A percentile compares a stretch with the other conserved stretches of the same genome.
Evolutionary conservation across 1,140 invertebrate genomes (phyloP).

Genomic region (Papilio polytes): DNA sequence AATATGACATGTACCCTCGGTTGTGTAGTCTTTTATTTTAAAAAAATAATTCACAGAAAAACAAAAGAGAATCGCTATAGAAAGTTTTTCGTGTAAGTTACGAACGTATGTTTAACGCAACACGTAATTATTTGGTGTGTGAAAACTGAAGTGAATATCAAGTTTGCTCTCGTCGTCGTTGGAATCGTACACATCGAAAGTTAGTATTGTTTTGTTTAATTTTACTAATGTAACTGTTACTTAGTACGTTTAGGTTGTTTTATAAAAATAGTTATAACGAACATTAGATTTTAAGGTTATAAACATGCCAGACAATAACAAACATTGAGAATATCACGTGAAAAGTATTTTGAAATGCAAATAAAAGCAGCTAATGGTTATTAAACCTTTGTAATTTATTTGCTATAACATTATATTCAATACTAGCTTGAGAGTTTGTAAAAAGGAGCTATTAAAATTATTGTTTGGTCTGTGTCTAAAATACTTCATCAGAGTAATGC

Average conservation of each 20-base stretch:
- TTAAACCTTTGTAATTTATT: too few species aligned
- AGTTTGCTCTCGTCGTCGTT: background rate
- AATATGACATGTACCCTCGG: too few species aligned
- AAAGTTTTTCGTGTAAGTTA: too few species aligned
- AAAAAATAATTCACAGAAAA: too few species aligned
- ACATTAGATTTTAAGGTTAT: background rate
- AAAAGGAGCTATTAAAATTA: background rate
- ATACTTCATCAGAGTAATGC: background rate
- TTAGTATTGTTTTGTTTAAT: background rate
- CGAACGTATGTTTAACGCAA: too few species aligned
- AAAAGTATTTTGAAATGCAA: too few species aligned
- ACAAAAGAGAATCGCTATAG: too few species aligned
- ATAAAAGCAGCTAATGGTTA: too few species aligned
- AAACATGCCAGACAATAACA: background rate
- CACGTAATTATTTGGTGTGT: too few species aligned
- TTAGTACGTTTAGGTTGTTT: background rate
- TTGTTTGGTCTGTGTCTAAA: background rate
- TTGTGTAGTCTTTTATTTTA: too few species aligned
- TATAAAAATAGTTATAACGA: background rate
- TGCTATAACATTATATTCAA: background rate
- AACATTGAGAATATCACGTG: too few species aligned
- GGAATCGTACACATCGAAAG: background rate
- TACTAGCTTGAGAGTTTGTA: background rate
- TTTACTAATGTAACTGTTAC: background rate
- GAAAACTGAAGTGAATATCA: too few species aligned